phyloP scores from a whole-genome alignment of 2,888 invertebrate species.

The Drosophila mimica region DNA sequence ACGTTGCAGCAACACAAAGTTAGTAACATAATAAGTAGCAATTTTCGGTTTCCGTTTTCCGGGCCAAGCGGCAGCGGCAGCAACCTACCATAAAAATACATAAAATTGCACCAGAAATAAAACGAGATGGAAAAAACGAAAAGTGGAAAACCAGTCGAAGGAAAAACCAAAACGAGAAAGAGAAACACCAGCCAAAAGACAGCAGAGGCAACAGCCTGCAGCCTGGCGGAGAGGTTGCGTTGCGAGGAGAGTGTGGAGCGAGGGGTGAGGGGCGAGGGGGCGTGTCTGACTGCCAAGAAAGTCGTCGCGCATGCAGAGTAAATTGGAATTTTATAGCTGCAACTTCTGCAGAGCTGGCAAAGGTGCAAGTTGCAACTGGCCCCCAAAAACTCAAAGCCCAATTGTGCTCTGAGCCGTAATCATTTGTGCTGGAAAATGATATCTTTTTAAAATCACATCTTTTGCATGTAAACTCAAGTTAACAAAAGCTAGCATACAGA shows the following conservation, averaged over 20 bases:
- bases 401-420: conserved; percentile 18
- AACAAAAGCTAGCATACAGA: neutral
- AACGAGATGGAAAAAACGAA: conserved; percentile 33
- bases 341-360: conserved; percentile 58
- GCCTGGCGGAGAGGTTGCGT: neutral
- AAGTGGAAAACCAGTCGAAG: conserved; percentile 38
- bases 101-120: conserved; percentile 70
- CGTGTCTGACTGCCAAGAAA: conserved; percentile 75
- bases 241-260: neutral
- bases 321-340: conserved; percentile 76
- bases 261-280: conserved; percentile 19
- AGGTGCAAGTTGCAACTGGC: conserved; percentile 65
- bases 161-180: conserved; percentile 18
- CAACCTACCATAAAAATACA: conserved; percentile 79
- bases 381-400: conserved; percentile 9
- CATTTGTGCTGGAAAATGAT: conserved; percentile 29
- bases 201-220: conserved; percentile 52
- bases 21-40: conserved; percentile 81
- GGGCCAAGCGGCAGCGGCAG: conserved; percentile 71
- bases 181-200: conserved; percentile 56
- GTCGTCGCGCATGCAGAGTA: conserved; percentile 71
- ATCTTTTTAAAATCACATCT: conserved; percentile 3
- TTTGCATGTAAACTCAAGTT: neutral
- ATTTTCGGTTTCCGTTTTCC: conserved; percentile 80
- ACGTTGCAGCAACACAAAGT: conserved; percentile 73